These are phyloP conservation scores for Caenorhabditis doughertyi DNA, from an alignment of 2,888 invertebrate species.

Conservation along the genomic window DNA sequence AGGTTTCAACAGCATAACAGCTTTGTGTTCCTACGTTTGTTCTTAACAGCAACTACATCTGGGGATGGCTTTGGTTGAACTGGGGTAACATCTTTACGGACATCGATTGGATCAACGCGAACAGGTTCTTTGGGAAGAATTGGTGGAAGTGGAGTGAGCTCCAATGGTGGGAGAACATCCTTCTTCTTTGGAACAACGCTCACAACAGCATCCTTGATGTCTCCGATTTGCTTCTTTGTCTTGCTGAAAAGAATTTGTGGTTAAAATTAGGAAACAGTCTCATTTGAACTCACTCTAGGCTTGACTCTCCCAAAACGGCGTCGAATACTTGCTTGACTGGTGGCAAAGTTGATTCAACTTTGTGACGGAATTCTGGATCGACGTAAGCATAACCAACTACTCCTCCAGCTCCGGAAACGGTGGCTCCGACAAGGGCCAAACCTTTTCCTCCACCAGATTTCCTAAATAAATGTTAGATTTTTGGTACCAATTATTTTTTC, in stretches of 20 bases:
- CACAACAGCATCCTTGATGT: constrained; percentile 63
- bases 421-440: constrained; percentile 62
- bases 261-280: neutral
- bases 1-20: too few species aligned
- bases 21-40: constrained; percentile 69
- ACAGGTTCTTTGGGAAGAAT: constrained; percentile 65
- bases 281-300: constrained; percentile 64
- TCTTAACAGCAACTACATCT: constrained; percentile 55
- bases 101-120: constrained; percentile 76
- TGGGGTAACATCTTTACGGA: constrained; percentile 67
- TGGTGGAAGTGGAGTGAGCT: constrained; percentile 60
- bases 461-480: constrained; percentile 30
- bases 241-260: constrained; percentile 53
- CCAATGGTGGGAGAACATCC: constrained; percentile 66
- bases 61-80: constrained; percentile 53
- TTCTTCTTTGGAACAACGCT: constrained; percentile 67
- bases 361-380: constrained; percentile 75
- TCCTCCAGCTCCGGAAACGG: constrained; percentile 74
- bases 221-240: constrained; percentile 60
- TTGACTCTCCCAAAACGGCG: constrained; percentile 70
- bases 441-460: constrained; percentile 71
- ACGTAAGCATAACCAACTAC: constrained; percentile 77
- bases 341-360: constrained; percentile 74
- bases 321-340: constrained; percentile 73
- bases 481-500: neutral